Evolutionary conservation across 2,113 vertebrate species (phyloP).

Genomic region (Mormyrus iriodes): DNA sequence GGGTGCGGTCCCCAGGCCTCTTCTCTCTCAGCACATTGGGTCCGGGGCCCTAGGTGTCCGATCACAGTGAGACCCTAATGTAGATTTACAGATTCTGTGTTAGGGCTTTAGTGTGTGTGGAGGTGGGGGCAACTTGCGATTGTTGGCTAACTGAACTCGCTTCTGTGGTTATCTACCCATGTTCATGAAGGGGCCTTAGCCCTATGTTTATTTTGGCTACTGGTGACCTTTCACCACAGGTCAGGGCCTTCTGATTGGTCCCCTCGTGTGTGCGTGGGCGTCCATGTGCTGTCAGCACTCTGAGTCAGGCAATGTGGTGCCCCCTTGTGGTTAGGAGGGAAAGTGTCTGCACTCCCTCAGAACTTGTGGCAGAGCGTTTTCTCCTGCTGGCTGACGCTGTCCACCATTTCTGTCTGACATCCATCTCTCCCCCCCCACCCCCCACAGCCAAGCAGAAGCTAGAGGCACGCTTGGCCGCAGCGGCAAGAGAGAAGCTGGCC

Average conservation of each 20-base stretch:
- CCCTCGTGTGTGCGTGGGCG: not conserved
- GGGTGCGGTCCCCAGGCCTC: constrained; percentile 59
- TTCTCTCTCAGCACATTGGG: not conserved
- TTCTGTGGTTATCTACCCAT: not conserved
- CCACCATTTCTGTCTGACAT: not conserved
- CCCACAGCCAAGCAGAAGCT: constrained; percentile 87
- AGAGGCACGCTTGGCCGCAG: constrained; percentile 93
- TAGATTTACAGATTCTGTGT: not conserved
- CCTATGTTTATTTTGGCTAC: no score
- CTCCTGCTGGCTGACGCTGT: not conserved
- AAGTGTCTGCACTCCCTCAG: not conserved
- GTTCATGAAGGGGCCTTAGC: no score
- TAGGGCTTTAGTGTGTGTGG: not conserved
- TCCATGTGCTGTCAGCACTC: not conserved
- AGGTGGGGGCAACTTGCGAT: not conserved
- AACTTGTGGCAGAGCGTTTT: not conserved
- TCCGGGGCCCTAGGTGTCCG: not conserved
- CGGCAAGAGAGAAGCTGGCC: constrained; percentile 91
- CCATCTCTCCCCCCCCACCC: not conserved
- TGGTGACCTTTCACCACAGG: no score
- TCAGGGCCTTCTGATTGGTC: not conserved
- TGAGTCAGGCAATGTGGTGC: not conserved
- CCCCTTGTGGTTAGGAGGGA: not conserved
- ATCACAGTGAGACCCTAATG: not conserved
- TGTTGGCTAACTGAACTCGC: not conserved